Conservation (phyloP, 2,113 vertebrate genomes). For the Chaetops frenatus region DNA sequence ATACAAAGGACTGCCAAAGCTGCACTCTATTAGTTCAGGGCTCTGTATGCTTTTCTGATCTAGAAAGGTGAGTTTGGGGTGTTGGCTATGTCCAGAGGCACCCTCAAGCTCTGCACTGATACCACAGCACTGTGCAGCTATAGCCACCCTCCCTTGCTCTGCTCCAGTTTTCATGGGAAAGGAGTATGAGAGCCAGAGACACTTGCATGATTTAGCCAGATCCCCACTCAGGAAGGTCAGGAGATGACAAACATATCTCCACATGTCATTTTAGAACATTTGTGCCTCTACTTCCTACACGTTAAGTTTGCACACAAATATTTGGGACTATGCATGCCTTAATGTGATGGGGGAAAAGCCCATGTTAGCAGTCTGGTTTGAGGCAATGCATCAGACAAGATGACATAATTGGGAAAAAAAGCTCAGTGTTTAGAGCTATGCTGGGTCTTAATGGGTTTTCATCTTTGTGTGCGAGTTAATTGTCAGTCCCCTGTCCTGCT, state of each 20-base stretch:
- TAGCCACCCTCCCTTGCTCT: not conserved
- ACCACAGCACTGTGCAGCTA: rapidly evolving
- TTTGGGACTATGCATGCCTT: not conserved
- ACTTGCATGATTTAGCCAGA: not conserved
- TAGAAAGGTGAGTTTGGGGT: not conserved
- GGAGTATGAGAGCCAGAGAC: not conserved
- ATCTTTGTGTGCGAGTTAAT: not conserved
- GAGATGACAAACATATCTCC: not conserved
- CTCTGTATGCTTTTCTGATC: not conserved
- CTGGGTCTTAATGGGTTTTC: not conserved
- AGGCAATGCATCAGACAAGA: not conserved
- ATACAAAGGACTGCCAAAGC: not conserved
- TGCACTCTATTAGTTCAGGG: not conserved
- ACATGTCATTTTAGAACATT: not conserved
- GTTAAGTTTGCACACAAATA: not conserved
- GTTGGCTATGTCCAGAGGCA: not conserved
- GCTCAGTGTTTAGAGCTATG: not conserved
- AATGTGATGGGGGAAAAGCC: not conserved
- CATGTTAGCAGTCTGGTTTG: not conserved
- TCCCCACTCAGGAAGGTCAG: not conserved
- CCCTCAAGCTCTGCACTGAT: not conserved
- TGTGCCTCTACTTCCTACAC: not conserved
- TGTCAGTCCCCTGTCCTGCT: not conserved
- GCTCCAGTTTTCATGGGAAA: not conserved
- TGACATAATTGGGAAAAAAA: not conserved